These are phyloP conservation scores for Lacanobia wlatinum DNA, from an alignment of 2,888 invertebrate species.

Conservation along the genomic window DNA sequence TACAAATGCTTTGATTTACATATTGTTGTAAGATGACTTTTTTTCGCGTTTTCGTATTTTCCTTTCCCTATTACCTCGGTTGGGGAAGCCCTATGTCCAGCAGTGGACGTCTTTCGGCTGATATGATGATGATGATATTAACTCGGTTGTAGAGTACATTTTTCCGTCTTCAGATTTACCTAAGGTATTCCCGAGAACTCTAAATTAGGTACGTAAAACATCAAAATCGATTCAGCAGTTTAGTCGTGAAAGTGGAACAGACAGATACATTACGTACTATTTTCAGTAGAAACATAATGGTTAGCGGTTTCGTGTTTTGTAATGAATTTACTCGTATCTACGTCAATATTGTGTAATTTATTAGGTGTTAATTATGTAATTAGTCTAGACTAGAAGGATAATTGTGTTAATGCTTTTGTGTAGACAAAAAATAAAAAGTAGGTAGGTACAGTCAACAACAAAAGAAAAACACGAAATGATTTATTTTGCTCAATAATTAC, in stretches of 20 bases:
- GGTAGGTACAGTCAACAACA: too few relatives aligned
- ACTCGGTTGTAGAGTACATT: too few relatives aligned
- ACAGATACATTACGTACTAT: not conserved
- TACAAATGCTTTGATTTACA: conserved; percentile 37
- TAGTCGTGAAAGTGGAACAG: not conserved
- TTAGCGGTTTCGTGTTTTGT: not conserved
- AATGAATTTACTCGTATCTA: not conserved
- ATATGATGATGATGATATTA: too few relatives aligned
- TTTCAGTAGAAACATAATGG: not conserved
- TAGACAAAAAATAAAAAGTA: not conserved
- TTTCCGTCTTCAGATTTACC: too few relatives aligned
- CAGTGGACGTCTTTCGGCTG: too few relatives aligned
- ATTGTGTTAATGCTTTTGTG: not conserved
- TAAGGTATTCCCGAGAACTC: too few relatives aligned
- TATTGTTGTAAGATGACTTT: conserved; percentile 9
- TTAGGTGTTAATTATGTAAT: conserved; percentile 11
- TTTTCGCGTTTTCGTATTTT: not conserved
- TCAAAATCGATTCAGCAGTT: not conserved
- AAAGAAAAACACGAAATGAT: too few relatives aligned
- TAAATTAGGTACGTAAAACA: not conserved
- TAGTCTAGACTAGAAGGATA: conserved; percentile 31
- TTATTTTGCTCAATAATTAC: too few relatives aligned
- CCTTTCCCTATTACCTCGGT: too few relatives aligned
- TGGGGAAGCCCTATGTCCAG: too few relatives aligned
- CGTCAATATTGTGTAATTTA: not conserved